These are phyloP conservation scores for Heliocidaris erythrogramma DNA, from an alignment of 35 echinoderm and acorn worm genomes.

Conservation along the genomic window DNA sequence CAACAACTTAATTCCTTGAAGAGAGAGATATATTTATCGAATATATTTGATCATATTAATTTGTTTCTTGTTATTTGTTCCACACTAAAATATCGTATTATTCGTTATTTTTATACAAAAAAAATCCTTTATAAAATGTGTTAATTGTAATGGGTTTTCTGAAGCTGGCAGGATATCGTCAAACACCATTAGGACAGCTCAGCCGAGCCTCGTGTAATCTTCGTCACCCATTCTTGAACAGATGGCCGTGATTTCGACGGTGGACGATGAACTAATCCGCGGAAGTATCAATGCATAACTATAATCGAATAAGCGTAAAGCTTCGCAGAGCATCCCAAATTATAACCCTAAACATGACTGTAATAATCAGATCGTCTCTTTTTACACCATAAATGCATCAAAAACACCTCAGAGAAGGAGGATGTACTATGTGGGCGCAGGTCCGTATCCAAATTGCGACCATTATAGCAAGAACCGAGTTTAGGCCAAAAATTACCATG, in stretches of 20 bases:
- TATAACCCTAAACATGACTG: neutral
- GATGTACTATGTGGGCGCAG: conserved; percentile 13
- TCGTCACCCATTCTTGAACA: conserved; percentile 20
- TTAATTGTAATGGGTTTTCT: neutral
- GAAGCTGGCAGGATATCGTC: neutral
- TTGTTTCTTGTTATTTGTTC: neutral
- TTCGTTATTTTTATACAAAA: neutral
- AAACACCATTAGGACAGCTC: neutral
- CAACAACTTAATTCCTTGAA: no score
- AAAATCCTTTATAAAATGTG: neutral
- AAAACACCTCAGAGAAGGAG: neutral
- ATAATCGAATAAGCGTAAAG: conserved; percentile 40
- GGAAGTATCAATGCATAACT: conserved; percentile 43
- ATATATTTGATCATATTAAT: no score
- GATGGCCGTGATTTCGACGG: conserved; percentile 32
- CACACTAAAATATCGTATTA: neutral
- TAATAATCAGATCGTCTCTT: neutral
- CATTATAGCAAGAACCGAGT: neutral
- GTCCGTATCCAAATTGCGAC: neutral
- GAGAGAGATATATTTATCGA: no score
- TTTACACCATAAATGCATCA: neutral
- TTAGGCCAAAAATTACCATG: neutral
- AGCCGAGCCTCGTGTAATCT: neutral
- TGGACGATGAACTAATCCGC: conserved; percentile 32
- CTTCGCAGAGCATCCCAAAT: conserved; percentile 8